Conservation (phyloP, 92 coral and sea anemone genomes). For the Scolanthus callimorphus region DNA sequence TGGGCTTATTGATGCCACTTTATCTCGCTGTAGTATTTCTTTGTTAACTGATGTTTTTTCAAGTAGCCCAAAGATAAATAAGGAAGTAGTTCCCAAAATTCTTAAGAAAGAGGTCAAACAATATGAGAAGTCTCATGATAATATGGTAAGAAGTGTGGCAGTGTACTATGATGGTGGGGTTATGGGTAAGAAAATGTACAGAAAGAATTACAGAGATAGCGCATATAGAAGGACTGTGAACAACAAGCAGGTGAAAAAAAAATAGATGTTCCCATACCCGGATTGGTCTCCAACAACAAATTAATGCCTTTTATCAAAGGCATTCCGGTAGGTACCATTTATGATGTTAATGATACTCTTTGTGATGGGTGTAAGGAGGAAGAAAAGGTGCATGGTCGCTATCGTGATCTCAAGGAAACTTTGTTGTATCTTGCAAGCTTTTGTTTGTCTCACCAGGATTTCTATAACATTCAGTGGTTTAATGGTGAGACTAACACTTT, state of each 20-base stretch:
- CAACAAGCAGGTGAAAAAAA: conserved; percentile 29
- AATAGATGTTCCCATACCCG: conserved; percentile 25
- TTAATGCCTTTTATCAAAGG: conserved; percentile 50
- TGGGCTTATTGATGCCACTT: conserved; percentile 35
- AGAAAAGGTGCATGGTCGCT: conserved; percentile 42
- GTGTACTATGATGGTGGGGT: conserved; percentile 50
- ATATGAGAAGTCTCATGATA: conserved; percentile 33
- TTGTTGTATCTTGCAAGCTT: conserved; percentile 40
- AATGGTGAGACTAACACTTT: conserved; percentile 36
- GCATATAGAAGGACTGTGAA: not conserved
- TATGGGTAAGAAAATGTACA: conserved; percentile 56
- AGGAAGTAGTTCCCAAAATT: not conserved
- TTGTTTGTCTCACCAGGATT: conserved; percentile 27
- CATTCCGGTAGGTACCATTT: conserved; percentile 39
- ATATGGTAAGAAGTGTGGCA: conserved; percentile 51
- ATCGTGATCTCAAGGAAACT: conserved; percentile 24
- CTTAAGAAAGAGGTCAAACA: conserved; percentile 5
- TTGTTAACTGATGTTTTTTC: not conserved
- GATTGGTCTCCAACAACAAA: conserved; percentile 48
- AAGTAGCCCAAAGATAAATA: not conserved
- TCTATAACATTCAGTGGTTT: conserved; percentile 35
- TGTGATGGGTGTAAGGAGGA: conserved; percentile 32
- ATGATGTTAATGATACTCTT: conserved; percentile 34
- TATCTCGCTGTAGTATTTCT: not conserved
- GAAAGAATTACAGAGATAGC: conserved; percentile 27